phyloP scores from a whole-genome alignment of 2,113 vertebrate species.

The Tylochromis polylepis region DNA sequence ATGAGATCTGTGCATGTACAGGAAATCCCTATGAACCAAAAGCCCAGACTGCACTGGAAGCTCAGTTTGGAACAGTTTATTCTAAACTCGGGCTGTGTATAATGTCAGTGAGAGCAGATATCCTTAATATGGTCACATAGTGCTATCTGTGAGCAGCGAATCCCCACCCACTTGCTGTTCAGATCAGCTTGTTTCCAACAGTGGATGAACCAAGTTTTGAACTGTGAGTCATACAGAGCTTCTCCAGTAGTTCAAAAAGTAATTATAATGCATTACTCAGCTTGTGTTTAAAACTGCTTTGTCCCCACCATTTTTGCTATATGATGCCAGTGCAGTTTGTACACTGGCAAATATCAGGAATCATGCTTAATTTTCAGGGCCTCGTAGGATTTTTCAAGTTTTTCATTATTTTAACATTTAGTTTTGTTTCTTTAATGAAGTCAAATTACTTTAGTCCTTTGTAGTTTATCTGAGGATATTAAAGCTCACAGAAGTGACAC shows the following conservation, averaged over 20 bases:
- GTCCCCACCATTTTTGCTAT: not conserved
- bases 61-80: not conserved
- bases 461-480: constrained; percentile 9
- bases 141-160: not conserved
- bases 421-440: not conserved
- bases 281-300: not conserved
- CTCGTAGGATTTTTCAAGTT: not conserved
- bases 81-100: not conserved
- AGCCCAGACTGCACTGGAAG: not conserved
- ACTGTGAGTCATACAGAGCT: not conserved
- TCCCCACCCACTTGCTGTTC: not conserved
- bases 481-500: not conserved
- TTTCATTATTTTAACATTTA: not conserved
- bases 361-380: not conserved
- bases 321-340: not conserved
- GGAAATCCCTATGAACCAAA: not conserved
- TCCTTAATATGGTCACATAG: not conserved
- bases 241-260: not conserved
- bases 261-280: not conserved
- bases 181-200: not conserved
- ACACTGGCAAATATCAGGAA: not conserved
- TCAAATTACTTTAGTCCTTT: not conserved
- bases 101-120: not conserved
- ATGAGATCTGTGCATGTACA: not conserved
- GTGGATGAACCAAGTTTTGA: not conserved